phyloP scores from a whole-genome alignment of 2,797 vertebrate genomes.

The Arnoldichthys spilopterus region DNA sequence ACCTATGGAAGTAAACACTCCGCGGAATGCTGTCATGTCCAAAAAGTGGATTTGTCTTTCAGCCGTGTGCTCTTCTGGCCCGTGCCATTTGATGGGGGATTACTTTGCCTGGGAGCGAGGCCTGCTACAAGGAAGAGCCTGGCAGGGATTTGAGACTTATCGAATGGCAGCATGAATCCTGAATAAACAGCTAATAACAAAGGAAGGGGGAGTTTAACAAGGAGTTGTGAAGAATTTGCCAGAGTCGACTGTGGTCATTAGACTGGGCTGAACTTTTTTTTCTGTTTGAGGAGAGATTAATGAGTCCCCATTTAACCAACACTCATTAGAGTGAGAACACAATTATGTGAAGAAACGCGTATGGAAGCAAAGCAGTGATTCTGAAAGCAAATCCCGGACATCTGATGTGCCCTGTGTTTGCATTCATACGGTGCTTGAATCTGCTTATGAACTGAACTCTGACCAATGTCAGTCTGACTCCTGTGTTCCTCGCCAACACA shows the following conservation, averaged over 20 bases:
- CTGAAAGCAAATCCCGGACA: slow-evolving; percentile 45
- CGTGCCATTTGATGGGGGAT: slow-evolving; percentile 56
- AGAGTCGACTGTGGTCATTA: slow-evolving; percentile 34
- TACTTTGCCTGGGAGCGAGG: slow-evolving; percentile 34
- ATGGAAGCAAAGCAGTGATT: slow-evolving; percentile 41
- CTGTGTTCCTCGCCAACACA: slow-evolving; percentile 40
- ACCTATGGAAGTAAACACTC: slow-evolving; percentile 34
- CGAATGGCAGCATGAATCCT: slow-evolving; percentile 56
- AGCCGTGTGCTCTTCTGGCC: slow-evolving; percentile 42
- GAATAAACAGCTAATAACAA: slow-evolving; percentile 60
- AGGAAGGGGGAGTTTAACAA: slow-evolving; percentile 14
- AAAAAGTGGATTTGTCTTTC: slow-evolving; percentile 43
- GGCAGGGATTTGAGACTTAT: slow-evolving; percentile 56
- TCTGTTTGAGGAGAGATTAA: slow-evolving; percentile 55
- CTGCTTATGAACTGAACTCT: slow-evolving; percentile 48
- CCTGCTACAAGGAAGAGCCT: slow-evolving; percentile 42
- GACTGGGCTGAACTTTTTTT: slow-evolving; percentile 26
- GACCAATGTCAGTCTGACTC: slow-evolving; percentile 48
- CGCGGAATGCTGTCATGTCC: slow-evolving; percentile 39
- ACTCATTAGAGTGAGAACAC: slow-evolving; percentile 43
- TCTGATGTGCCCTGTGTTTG: slow-evolving; percentile 14
- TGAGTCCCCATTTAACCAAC: slow-evolving; percentile 57
- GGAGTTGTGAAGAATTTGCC: slow-evolving; percentile 34
- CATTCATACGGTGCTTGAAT: slow-evolving; percentile 37
- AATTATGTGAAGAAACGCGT: slow-evolving; percentile 40